Evolutionary conservation across 2,888 invertebrate species (phyloP), one percentile per base, ranked within the genome.

Genomic region (Philereme transversata): DNA sequence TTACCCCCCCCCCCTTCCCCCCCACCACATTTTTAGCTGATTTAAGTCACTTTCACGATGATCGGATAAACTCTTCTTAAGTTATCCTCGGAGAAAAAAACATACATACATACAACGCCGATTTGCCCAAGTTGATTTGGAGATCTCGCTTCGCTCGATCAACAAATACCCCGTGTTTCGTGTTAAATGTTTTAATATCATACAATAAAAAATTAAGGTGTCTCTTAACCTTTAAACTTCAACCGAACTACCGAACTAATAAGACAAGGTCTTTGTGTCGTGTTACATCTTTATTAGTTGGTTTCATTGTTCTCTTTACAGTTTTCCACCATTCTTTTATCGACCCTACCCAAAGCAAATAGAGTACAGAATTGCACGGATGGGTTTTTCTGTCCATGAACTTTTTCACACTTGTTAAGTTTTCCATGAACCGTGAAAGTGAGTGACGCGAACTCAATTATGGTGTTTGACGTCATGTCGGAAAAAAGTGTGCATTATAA

Each of bases 391-490:
- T 33, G 65, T 11, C 67, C 60, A 33, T 68, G 60, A 68, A 65
- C 63, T 63, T 68, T 62, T 63, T 68, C 62, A 56, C 63, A 65
- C 60, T 65, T 63, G 67, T 63, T 57, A 57, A 57, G 50, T 63
- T 61, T 61, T 60, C 63, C 57, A 55, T 63, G 65, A 68, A 52
- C 52, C 57, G 59, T 57, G 62, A 63, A 61, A 55, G 60, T 59
- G 61, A 61, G 65, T 57, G 56, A 60, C 47, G 63, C 52, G 63
- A 49, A 53, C 44, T 57, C 46, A 57, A 60, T 64, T 57, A 58
- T 62, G 57, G 62, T 62, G 51, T 64, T 60, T 53, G 54, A 52
- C 60, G 62, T 54, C 55, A 60, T 45, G 48, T 47, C 43, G 47
- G 46, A 45, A 56, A 56, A 36, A 62, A 9, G 38, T 11, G 44